These are phyloP conservation scores for Erinaceus europaeus DNA, from an alignment of 2,113 vertebrate genomes.

Conservation along the genomic window DNA sequence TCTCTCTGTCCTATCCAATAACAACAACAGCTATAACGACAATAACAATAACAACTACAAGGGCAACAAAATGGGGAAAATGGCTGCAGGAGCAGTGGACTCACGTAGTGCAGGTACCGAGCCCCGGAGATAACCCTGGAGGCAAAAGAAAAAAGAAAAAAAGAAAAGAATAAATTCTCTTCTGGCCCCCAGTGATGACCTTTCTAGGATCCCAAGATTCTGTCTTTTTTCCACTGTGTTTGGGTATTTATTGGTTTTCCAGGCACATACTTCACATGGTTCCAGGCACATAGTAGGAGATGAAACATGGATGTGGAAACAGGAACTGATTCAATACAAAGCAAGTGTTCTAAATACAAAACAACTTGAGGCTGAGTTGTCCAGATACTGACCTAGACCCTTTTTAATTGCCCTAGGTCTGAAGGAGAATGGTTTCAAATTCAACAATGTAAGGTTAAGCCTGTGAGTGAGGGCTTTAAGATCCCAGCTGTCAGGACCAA, in stretches of 20 bases:
- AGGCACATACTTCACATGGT: not conserved
- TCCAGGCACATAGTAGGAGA: not conserved
- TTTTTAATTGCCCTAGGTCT: constrained; percentile 31
- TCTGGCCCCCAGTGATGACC: no score
- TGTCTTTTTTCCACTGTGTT: not conserved
- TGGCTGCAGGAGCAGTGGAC: no score
- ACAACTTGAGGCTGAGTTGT: not conserved
- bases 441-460: not conserved
- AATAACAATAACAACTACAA: no score
- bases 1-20: no score
- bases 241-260: not conserved
- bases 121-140: no score
- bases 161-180: no score
- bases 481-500: constrained; percentile 30
- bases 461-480: not conserved
- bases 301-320: not conserved
- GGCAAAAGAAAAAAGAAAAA: no score
- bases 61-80: no score
- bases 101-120: no score
- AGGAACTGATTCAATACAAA: not conserved
- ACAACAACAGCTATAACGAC: no score
- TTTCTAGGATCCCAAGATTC: not conserved
- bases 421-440: not conserved
- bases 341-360: not conserved
- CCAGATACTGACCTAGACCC: not conserved